phyloP scores from a whole-genome alignment of 2,888 invertebrate species.

The Dicroscelio sp. region DNA sequence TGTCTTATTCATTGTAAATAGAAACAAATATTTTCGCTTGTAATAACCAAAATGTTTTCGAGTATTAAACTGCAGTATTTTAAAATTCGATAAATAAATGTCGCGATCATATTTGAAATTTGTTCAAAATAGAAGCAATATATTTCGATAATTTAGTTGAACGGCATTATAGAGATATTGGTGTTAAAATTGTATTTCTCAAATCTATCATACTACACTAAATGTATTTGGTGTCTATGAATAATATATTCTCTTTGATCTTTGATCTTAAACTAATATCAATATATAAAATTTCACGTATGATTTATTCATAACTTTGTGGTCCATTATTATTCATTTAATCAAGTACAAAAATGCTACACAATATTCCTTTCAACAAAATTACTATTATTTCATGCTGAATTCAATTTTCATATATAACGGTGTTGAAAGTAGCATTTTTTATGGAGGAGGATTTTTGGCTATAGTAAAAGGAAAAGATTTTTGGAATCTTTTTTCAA shows the following conservation, averaged over 20 bases:
- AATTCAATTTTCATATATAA: neutral
- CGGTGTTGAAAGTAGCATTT: neutral
- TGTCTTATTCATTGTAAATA: too few species aligned
- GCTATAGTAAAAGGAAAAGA: too few species aligned
- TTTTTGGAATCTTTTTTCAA: too few species aligned
- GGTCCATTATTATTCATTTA: neutral
- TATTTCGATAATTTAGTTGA: slow-evolving; percentile 3
- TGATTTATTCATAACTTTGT: slow-evolving; percentile 39
- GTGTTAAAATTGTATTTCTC: slow-evolving; percentile 27
- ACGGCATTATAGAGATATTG: neutral
- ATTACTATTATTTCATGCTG: too few species aligned
- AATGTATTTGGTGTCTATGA: slow-evolving; percentile 20
- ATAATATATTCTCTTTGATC: slow-evolving; percentile 48
- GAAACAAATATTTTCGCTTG: too few species aligned
- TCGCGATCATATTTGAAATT: too few species aligned
- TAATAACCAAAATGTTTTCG: too few species aligned
- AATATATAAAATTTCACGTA: slow-evolving; percentile 30
- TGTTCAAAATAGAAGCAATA: neutral
- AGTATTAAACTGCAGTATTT: too few species aligned
- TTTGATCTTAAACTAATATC: slow-evolving; percentile 29
- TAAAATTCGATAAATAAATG: too few species aligned
- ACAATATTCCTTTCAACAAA: neutral
- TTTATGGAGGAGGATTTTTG: too few species aligned
- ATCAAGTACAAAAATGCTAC: neutral
- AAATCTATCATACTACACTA: slow-evolving; percentile 20